Percentiles rank a stretch among this genome's conserved stretches.
phyloP scores from a whole-genome alignment of 2,888 invertebrate genomes.

The Mesoligia furuncula region DNA sequence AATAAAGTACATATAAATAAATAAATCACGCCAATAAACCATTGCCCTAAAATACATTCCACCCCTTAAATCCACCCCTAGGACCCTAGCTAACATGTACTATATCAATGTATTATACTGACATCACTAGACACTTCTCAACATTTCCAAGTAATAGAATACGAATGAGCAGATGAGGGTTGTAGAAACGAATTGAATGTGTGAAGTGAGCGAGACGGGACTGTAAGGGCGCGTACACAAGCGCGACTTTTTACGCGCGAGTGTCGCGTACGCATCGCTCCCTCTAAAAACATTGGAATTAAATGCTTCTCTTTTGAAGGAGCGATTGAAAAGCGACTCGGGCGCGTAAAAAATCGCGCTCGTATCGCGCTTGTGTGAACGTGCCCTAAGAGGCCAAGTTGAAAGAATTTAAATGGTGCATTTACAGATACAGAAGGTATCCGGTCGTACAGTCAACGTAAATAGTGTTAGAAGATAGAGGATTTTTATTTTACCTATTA shows the following conservation, averaged over 20 bases:
- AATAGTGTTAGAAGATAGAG: neutral
- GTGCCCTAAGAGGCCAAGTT: conserved; percentile 24
- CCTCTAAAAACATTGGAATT: too few species aligned
- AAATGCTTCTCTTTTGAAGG: too few species aligned
- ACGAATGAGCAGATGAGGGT: conserved; percentile 32
- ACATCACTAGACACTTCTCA: neutral
- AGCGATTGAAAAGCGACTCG: too few species aligned
- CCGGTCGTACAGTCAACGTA: conserved; percentile 29
- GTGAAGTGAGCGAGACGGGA: conserved; percentile 31
- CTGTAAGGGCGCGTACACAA: neutral
- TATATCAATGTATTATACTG: neutral
- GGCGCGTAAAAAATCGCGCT: too few species aligned
- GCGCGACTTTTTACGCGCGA: too few species aligned
- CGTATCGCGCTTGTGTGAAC: too few species aligned
- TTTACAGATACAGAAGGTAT: conserved; percentile 21
- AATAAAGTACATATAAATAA: too few species aligned
- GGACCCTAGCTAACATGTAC: too few species aligned
- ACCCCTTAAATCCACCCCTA: too few species aligned
- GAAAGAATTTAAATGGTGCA: conserved; percentile 58
- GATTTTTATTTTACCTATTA: neutral
- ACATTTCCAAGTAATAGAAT: conserved; percentile 23
- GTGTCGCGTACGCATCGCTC: too few species aligned
- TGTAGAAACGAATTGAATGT: conserved; percentile 39
- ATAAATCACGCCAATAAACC: too few species aligned
- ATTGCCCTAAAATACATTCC: too few species aligned